These are phyloP conservation scores for Aporophyla nigra DNA, from an alignment of 2,888 invertebrate species.

Conservation along the genomic window DNA sequence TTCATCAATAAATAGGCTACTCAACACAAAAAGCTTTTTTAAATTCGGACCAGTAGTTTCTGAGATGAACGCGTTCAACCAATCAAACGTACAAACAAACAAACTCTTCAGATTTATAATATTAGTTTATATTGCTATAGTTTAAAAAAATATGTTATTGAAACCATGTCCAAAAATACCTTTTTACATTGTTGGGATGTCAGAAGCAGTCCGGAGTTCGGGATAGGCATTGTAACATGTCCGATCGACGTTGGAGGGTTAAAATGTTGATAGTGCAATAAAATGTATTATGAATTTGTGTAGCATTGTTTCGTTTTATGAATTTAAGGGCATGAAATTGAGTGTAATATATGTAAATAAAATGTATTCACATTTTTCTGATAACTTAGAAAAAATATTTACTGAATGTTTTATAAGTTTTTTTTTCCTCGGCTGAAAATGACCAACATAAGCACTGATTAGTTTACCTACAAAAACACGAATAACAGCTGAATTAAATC, in stretches of 20 bases:
- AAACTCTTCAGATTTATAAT: too few species aligned
- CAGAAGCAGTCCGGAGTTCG: not conserved
- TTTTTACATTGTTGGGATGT: slow-evolving; percentile 3
- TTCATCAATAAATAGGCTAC: too few species aligned
- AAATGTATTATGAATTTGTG: slow-evolving; percentile 4
- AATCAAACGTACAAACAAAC: too few species aligned
- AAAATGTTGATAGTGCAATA: slow-evolving; percentile 32
- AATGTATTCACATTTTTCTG: too few species aligned
- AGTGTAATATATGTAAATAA: not conserved
- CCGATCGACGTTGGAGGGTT: slow-evolving; percentile 34
- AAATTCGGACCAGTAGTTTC: too few species aligned
- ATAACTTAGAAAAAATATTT: not conserved
- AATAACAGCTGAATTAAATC: too few species aligned
- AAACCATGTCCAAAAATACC: slow-evolving; percentile 4
- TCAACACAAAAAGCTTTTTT: too few species aligned
- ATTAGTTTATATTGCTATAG: too few species aligned
- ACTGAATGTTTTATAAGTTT: not conserved
- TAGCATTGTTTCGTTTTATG: not conserved
- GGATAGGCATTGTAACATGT: slow-evolving; percentile 14
- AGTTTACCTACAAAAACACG: not conserved
- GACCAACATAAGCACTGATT: not conserved
- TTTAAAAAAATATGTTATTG: not conserved
- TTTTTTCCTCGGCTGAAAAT: not conserved
- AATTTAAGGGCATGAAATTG: not conserved
- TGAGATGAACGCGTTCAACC: too few species aligned